These are phyloP conservation scores for Helarctos malayanus DNA, from an alignment of 2,797 vertebrate species.

Conservation along the genomic window DNA sequence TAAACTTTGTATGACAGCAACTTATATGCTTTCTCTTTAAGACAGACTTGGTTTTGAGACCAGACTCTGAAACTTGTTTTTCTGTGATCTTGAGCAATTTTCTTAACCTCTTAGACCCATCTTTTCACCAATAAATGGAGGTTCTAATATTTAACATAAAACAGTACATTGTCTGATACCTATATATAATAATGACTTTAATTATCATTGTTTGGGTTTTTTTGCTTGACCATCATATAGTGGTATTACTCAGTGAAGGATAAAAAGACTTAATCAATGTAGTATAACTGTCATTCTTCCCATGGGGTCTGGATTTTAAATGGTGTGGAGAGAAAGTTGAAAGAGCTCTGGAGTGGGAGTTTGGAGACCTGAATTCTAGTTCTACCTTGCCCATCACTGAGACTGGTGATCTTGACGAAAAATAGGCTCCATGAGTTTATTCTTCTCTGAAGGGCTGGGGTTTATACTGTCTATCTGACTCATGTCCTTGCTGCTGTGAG, in stretches of 20 bases:
- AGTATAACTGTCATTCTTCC: background rate
- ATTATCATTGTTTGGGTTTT: background rate
- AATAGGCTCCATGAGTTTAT: background rate
- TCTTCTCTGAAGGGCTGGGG: background rate
- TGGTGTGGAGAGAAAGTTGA: background rate
- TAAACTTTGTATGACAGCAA: background rate
- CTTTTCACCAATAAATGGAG: background rate
- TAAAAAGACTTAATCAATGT: background rate
- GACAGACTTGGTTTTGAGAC: background rate
- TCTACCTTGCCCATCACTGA: background rate
- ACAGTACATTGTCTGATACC: background rate
- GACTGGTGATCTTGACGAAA: conserved; percentile 3
- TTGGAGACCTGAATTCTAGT: conserved; percentile 22
- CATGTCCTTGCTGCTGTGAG: background rate
- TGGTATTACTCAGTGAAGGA: background rate
- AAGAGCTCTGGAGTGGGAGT: background rate
- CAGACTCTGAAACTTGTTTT: background rate
- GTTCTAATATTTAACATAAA: background rate
- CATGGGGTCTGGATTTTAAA: background rate
- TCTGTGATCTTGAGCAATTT: background rate
- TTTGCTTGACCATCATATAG: background rate
- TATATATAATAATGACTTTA: background rate
- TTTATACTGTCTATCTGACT: background rate
- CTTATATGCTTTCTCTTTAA: background rate
- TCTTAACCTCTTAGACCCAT: background rate